Conservation (phyloP, 2,888 invertebrate genomes). For the Ennomos fuscantarius region DNA sequence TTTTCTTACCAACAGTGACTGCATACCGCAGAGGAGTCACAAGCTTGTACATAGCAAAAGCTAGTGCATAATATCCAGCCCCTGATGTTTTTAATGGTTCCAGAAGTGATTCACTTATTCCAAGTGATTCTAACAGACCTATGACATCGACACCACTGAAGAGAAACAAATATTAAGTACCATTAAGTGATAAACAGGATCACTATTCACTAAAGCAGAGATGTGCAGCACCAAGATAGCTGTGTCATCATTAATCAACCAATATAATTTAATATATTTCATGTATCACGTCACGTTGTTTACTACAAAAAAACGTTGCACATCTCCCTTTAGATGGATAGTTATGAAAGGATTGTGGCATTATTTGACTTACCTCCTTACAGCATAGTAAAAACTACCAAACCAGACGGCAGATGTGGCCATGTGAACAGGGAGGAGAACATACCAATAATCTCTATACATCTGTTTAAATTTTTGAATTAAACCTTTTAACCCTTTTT, state of each 20-base stretch:
- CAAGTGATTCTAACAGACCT: slow-evolving; percentile 89
- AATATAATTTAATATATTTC: too few relatives aligned
- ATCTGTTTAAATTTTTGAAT: slow-evolving; percentile 90
- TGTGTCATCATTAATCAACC: too few relatives aligned
- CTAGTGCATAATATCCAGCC: slow-evolving; percentile 95
- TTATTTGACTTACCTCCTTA: slow-evolving; percentile 88
- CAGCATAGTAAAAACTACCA: slow-evolving; percentile 93
- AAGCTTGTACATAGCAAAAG: slow-evolving; percentile 97
- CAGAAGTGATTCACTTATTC: slow-evolving; percentile 91
- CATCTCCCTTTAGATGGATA: too few relatives aligned
- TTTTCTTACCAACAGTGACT: slow-evolving; percentile 91
- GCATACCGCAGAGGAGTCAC: slow-evolving; percentile 96
- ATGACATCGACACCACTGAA: slow-evolving; percentile 96
- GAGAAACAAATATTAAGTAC: slow-evolving; percentile 6
- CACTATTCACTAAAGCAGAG: too few relatives aligned
- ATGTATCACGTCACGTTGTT: too few relatives aligned
- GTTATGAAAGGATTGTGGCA: slow-evolving; percentile 1
- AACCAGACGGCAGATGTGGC: slow-evolving; percentile 96
- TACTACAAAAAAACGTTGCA: too few relatives aligned
- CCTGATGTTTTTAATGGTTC: slow-evolving; percentile 90
- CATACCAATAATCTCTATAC: slow-evolving; percentile 98
- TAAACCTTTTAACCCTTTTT: slow-evolving; percentile 87
- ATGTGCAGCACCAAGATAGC: too few relatives aligned
- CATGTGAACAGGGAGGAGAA: slow-evolving; percentile 96
- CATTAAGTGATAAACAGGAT: too few relatives aligned